Evolutionary conservation across 2,113 vertebrate genomes (phyloP).

Genomic region (Corynorhinus townsendii): DNA sequence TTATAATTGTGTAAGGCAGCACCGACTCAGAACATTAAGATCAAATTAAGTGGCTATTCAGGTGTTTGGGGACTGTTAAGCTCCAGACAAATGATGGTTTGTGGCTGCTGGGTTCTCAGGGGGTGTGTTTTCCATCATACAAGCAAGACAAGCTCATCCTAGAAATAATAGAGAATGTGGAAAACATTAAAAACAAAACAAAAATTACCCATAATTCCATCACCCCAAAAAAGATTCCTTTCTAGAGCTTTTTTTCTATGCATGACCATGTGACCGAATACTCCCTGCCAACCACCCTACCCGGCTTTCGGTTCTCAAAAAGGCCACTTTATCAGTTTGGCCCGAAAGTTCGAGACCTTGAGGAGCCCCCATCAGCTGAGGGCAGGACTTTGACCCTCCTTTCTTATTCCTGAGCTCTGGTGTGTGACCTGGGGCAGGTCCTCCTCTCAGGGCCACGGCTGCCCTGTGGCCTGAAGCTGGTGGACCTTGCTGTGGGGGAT

Average conservation of each 20-base stretch:
- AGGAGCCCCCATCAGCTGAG: background rate
- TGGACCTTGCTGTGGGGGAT: background rate
- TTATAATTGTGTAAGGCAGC: background rate
- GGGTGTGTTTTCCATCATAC: background rate
- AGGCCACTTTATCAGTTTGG: background rate
- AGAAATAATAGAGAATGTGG: background rate
- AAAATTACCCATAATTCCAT: background rate
- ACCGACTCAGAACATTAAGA: background rate
- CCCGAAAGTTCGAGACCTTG: background rate
- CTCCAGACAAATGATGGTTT: background rate
- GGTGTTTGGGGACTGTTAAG: background rate
- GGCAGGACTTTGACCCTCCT: background rate
- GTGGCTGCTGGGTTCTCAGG: background rate
- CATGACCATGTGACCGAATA: background rate
- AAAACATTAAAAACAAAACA: background rate
- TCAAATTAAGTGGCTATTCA: background rate
- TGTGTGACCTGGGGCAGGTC: background rate
- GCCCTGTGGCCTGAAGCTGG: background rate
- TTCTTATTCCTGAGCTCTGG: background rate
- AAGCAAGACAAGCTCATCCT: background rate
- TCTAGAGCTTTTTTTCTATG: background rate
- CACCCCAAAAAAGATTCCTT: background rate
- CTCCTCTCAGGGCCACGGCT: background rate
- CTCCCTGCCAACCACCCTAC: rapidly evolving
- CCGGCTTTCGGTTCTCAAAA: background rate